Evolutionary conservation across 2,113 vertebrate species (phyloP).

Genomic region (Laterallus jamaicensis): DNA sequence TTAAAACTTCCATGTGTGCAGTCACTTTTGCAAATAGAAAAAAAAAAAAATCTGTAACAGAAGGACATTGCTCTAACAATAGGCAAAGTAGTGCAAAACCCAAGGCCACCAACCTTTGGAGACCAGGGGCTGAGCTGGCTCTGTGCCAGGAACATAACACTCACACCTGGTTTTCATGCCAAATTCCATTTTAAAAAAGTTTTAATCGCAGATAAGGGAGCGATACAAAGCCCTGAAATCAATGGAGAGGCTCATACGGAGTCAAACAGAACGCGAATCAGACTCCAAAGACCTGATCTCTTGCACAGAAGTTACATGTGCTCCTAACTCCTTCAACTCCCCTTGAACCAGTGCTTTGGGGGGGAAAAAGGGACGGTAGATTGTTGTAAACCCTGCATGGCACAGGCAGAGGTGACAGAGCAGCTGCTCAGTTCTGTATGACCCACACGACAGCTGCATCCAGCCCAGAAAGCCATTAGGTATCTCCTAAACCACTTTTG

Average conservation of each 20-base stretch:
- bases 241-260: not conserved
- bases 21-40: slow-evolving; percentile 43
- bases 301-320: not conserved
- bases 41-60: slow-evolving; percentile 38
- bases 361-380: too few relatives aligned
- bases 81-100: slow-evolving; percentile 41
- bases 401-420: not conserved
- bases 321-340: not conserved
- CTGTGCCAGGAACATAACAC: not conserved
- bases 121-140: not conserved
- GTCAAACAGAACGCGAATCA: not conserved
- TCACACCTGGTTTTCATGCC: slow-evolving; percentile 47
- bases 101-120: slow-evolving; percentile 35
- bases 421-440: not conserved
- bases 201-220: slow-evolving; percentile 49
- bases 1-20: slow-evolving; percentile 80
- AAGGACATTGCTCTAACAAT: slow-evolving; percentile 65
- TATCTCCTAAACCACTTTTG: not conserved
- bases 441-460: not conserved
- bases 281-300: not conserved
- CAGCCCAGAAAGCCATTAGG: not conserved
- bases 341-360: not conserved
- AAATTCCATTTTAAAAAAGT: not conserved
- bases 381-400: not conserved
- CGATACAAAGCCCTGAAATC: slow-evolving; percentile 42